Evolutionary conservation across 1,140 invertebrate species (phyloP).

Genomic region (Caenorhabditis inopinata): DNA sequence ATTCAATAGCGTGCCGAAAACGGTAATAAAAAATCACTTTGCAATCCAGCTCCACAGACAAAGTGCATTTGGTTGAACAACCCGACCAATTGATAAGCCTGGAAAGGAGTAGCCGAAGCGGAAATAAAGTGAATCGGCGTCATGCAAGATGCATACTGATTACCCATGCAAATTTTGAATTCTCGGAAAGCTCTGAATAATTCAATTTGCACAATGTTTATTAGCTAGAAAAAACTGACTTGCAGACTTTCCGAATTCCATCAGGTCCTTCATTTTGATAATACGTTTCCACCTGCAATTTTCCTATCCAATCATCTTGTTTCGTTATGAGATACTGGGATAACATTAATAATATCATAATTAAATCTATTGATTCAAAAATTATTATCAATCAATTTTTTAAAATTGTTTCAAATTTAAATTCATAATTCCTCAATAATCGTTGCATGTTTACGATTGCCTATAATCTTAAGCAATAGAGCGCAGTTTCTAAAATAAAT

Average conservation of each 20-base stretch:
- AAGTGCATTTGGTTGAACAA: slow-evolving; percentile 51
- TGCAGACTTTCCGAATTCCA: slow-evolving; percentile 50
- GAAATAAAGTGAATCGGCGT: slow-evolving; percentile 25
- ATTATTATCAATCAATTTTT: slow-evolving; percentile 14
- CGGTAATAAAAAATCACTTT: slow-evolving; percentile 37
- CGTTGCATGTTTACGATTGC: no score
- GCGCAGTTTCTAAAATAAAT: no score
- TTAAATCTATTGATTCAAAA: slow-evolving; percentile 15
- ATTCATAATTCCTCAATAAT: slow-evolving; percentile 16
- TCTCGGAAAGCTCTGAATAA: slow-evolving; percentile 50
- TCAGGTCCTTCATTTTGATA: slow-evolving; percentile 26
- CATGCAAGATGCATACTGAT: slow-evolving; percentile 43
- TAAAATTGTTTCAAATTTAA: no score
- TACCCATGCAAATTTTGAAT: slow-evolving; percentile 46
- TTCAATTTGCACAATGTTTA: no score
- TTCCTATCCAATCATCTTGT: background rate
- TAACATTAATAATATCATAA: background rate
- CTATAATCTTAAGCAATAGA: no score
- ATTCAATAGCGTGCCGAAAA: background rate
- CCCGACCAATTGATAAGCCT: slow-evolving; percentile 44
- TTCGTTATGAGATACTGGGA: background rate
- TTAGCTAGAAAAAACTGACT: background rate
- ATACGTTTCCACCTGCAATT: slow-evolving; percentile 30
- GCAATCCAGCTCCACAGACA: slow-evolving; percentile 49
- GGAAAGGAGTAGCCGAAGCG: background rate